Percentiles rank a stretch among this genome's conserved stretches.
Evolutionary conservation across 2,797 vertebrate species (phyloP).

Genomic region (Tauraco hartlaubi): DNA sequence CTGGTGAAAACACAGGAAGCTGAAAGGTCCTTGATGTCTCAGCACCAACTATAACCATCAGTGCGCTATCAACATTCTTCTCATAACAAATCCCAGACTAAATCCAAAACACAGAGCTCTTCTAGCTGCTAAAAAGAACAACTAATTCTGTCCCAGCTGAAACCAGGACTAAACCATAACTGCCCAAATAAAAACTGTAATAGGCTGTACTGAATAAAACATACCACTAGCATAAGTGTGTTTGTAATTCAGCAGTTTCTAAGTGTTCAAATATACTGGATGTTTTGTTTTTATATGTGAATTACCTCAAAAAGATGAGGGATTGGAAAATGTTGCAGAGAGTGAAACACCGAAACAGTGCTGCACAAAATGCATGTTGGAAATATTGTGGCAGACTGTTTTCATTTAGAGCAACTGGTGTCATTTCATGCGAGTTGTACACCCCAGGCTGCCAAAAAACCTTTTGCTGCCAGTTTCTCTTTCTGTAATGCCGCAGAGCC

Average conservation of each 20-base stretch:
- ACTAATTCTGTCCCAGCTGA: too few relatives aligned
- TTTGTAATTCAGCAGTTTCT: neutral
- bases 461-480: neutral
- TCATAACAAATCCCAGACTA: too few relatives aligned
- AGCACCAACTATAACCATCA: too few relatives aligned
- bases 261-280: neutral
- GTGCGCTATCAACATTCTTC: too few relatives aligned
- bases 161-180: neutral
- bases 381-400: neutral
- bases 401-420: neutral
- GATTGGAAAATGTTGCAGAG: neutral
- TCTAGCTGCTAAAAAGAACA: too few relatives aligned
- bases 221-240: neutral
- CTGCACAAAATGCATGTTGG: neutral
- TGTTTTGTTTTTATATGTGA: neutral
- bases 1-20: too few relatives aligned
- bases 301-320: neutral
- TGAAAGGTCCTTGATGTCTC: too few relatives aligned
- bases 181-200: neutral
- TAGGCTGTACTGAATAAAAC: neutral
- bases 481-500: neutral
- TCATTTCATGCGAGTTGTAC: neutral
- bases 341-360: neutral
- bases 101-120: too few relatives aligned
- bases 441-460: neutral